Percentiles rank a stretch among this genome's conserved stretches.
These are phyloP conservation scores for Alethe diademata DNA, from an alignment of 2,113 vertebrate genomes.

Conservation along the genomic window DNA sequence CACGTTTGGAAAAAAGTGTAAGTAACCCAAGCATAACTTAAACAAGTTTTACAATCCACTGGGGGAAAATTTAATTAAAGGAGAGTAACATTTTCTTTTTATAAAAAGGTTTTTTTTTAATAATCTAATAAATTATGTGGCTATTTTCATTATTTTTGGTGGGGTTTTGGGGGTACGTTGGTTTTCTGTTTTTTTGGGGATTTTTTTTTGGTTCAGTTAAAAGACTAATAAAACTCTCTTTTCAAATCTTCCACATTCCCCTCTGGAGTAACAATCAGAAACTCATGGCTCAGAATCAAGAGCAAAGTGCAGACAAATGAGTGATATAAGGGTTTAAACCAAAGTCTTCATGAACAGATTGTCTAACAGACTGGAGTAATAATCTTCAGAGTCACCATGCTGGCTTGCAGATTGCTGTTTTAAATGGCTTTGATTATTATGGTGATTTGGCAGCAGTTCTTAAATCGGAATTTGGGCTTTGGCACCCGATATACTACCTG, in stretches of 20 bases:
- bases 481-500: not conserved
- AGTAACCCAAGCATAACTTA: not conserved
- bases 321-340: conserved; percentile 35
- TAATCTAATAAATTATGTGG: not conserved
- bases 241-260: not conserved
- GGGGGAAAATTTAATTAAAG: not conserved
- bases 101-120: not conserved
- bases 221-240: not conserved
- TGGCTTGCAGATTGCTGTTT: conserved; percentile 65
- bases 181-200: not conserved
- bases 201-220: not conserved
- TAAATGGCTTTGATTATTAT: conserved; percentile 63
- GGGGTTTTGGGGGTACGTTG: not conserved
- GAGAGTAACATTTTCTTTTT: not conserved
- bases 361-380: conserved; percentile 62
- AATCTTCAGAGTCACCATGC: conserved; percentile 63
- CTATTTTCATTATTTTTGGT: not conserved
- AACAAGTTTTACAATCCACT: fast-evolving
- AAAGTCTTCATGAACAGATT: conserved; percentile 63
- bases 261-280: not conserved
- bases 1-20: not conserved
- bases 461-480: conserved; percentile 41
- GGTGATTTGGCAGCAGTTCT: conserved; percentile 55
- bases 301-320: conserved; percentile 60
- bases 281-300: conserved; percentile 17